Conservation (phyloP, 2,113 vertebrate genomes). For the Xiphophorus maculatus region DNA sequence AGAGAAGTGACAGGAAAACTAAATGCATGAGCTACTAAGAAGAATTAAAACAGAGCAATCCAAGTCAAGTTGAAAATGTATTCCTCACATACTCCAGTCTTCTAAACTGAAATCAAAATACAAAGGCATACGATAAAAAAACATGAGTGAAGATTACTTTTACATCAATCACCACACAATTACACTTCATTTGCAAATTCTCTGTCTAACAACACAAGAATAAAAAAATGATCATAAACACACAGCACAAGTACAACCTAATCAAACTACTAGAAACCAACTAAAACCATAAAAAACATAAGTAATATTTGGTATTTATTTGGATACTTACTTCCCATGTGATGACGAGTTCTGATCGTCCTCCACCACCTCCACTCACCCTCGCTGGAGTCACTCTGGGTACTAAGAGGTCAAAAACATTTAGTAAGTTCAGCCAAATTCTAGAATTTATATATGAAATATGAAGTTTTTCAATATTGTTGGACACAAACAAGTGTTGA, state of each 20-base stretch:
- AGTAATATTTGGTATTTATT: background rate
- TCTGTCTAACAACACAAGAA: too few species aligned
- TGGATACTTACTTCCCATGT: conserved; percentile 90
- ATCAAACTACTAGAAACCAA: background rate
- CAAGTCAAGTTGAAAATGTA: background rate
- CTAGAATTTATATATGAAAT: background rate
- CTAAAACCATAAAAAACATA: background rate
- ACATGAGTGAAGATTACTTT: background rate
- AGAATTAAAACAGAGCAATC: conserved; percentile 5
- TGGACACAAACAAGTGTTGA: background rate
- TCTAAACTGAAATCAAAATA: background rate
- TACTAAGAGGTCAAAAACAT: conserved; percentile 75
- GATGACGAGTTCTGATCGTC: conserved; percentile 93
- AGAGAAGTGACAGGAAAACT: conserved; percentile 4
- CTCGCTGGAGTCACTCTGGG: conserved; percentile 91
- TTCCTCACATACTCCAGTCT: background rate
- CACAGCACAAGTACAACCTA: background rate
- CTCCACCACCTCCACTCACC: conserved; percentile 93
- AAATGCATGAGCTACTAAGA: conserved; percentile 11
- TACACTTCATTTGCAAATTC: too few species aligned
- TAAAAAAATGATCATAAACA: background rate
- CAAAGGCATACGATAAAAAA: background rate
- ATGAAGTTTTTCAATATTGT: background rate
- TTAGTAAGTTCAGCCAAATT: background rate
- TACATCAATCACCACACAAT: too few species aligned